Evolutionary conservation across 2,888 invertebrate genomes (phyloP).

Genomic region (Andrena haemorrhoa): DNA sequence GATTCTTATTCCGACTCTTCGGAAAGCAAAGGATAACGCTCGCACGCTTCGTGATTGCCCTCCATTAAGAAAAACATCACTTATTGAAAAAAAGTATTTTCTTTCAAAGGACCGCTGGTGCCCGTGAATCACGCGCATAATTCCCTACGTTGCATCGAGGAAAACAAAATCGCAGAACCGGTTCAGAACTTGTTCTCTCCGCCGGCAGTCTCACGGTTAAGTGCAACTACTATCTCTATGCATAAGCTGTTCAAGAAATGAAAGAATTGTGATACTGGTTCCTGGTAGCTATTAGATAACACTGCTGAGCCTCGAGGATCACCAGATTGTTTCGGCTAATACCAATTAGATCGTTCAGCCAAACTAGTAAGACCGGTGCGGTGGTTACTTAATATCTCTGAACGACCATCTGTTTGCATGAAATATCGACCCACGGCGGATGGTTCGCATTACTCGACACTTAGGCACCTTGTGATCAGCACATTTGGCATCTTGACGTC

Average conservation of each 20-base stretch:
- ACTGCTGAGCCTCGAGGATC: no score
- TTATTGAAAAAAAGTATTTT: no score
- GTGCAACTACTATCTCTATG: conserved; percentile 30
- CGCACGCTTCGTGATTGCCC: neutral
- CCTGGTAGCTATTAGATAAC: no score
- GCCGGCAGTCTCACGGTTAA: conserved; percentile 33
- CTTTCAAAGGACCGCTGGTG: no score
- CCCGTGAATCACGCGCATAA: conserved; percentile 13
- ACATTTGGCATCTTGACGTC: conserved; percentile 74
- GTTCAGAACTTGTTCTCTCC: conserved; percentile 57
- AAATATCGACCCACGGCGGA: conserved; percentile 18
- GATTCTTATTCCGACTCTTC: neutral
- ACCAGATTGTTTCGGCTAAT: no score
- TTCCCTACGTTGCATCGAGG: conserved; percentile 32
- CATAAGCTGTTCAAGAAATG: neutral
- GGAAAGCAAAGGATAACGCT: neutral
- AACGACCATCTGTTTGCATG: neutral
- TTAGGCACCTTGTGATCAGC: conserved; percentile 45
- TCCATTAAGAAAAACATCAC: no score
- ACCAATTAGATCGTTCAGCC: neutral
- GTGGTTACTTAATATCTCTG: neutral
- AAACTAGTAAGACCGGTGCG: neutral
- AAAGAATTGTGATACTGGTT: neutral
- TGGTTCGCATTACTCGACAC: conserved; percentile 31
- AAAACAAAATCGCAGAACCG: conserved; percentile 55